A percentile compares a stretch with the other conserved stretches of the same genome.
Evolutionary conservation across 2,888 invertebrate species (phyloP).

Genomic region (Phorcus lineatus): DNA sequence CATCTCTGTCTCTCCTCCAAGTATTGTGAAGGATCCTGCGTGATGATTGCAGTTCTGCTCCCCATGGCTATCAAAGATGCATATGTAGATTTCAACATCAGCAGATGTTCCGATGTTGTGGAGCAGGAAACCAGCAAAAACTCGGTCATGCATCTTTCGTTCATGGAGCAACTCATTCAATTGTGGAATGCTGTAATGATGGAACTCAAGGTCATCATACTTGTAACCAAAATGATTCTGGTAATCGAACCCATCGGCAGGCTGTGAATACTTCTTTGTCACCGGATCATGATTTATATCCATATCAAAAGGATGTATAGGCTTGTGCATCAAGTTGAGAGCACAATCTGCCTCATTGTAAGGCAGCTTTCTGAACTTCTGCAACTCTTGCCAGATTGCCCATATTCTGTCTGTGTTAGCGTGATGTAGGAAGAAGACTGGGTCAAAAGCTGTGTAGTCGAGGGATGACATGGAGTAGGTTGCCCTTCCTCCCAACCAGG

Average conservation of each 20-base stretch:
- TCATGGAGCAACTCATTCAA: slow-evolving; percentile 9
- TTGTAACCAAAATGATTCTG: slow-evolving; percentile 27
- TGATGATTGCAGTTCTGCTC: not conserved
- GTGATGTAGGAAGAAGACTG: slow-evolving; percentile 46
- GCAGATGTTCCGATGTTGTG: slow-evolving; percentile 40
- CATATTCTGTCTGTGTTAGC: slow-evolving; percentile 40
- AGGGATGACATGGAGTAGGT: slow-evolving; percentile 28
- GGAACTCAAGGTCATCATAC: slow-evolving; percentile 39
- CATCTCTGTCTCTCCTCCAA: slow-evolving; percentile 28
- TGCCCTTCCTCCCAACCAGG: slow-evolving; percentile 30
- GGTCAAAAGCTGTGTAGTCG: slow-evolving; percentile 42
- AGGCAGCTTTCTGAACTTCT: slow-evolving; percentile 26
- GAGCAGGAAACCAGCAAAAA: slow-evolving; percentile 35
- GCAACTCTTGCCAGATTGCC: slow-evolving; percentile 40
- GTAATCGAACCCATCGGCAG: slow-evolving; percentile 22
- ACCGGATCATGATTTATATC: not conserved
- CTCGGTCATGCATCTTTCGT: slow-evolving; percentile 15
- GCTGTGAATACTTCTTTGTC: not conserved
- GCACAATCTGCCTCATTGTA: slow-evolving; percentile 33
- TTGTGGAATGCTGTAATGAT: slow-evolving; percentile 46
- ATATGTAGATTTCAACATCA: slow-evolving; percentile 39
- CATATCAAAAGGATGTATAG: slow-evolving; percentile 31
- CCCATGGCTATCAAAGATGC: slow-evolving; percentile 25
- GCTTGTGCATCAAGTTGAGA: slow-evolving; percentile 28
- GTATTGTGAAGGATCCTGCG: slow-evolving; percentile 21